Percentiles rank a stretch among this genome's conserved stretches.
Evolutionary conservation across 2,888 invertebrate genomes (phyloP).

Genomic region (Erebia ligea): DNA sequence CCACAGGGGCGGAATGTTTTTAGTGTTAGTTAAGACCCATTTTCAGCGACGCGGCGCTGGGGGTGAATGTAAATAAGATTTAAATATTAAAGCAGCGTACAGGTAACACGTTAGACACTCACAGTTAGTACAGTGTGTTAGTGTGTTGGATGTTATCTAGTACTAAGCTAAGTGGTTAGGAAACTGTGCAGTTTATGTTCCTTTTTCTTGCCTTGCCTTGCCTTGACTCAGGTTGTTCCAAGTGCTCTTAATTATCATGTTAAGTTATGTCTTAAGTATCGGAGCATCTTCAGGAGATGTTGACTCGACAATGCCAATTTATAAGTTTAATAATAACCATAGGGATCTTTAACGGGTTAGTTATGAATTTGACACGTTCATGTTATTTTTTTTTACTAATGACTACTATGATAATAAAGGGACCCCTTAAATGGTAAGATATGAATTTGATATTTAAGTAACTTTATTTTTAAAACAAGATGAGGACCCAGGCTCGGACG

Average conservation of each 20-base stretch:
- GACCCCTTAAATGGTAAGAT: too few species aligned
- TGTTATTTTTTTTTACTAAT: background rate
- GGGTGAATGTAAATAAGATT: slow-evolving; percentile 77
- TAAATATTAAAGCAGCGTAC: slow-evolving; percentile 69
- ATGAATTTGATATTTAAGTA: too few species aligned
- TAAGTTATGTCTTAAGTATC: too few species aligned
- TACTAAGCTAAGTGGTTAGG: slow-evolving; percentile 14
- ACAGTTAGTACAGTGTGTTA: slow-evolving; percentile 16
- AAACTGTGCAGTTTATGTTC: too few species aligned
- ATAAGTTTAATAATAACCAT: too few species aligned
- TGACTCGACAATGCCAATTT: too few species aligned
- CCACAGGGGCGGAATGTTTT: slow-evolving; percentile 57
- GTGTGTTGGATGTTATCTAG: slow-evolving; percentile 6
- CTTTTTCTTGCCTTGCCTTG: background rate
- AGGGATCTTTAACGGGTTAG: background rate
- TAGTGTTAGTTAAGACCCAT: slow-evolving; percentile 63
- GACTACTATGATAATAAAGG: too few species aligned
- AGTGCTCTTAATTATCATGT: too few species aligned
- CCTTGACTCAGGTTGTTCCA: too few species aligned
- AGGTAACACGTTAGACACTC: slow-evolving; percentile 44
- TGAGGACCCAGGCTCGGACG: too few species aligned
- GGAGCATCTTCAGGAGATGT: too few species aligned
- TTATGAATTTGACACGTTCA: background rate
- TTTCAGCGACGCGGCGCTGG: slow-evolving; percentile 59
- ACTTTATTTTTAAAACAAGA: too few species aligned